Base-by-base conservation (phyloP, 2,113 vertebrate genomes). In the Pseudorasbora parva region DNA sequence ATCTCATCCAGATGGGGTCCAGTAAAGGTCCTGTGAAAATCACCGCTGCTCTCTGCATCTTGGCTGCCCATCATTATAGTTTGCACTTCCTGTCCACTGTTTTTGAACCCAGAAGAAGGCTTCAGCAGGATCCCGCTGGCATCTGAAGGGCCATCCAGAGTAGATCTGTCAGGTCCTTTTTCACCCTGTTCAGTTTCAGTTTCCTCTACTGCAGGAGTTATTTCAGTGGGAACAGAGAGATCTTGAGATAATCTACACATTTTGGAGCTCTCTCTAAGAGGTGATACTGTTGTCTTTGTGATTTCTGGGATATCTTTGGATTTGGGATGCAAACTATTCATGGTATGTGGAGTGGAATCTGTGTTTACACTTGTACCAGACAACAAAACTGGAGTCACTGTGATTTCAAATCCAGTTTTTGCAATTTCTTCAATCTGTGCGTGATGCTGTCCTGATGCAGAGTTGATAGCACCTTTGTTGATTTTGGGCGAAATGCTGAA, bases 1-100 rank as follows among this genome's bases (percentile, higher is more conserved):
- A 88, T 90, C 47, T 54, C 86, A 1, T 1, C 86, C 10, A 33
- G 82, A 57, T 76, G 45, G 2, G 21, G 25, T 49, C 72, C 80
- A 0, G 64, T n/a, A 17, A n/a, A 33, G 10, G 0, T 54, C n/a
- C 74, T 86, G 54, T 87, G 84, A 51, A 90, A 85, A 68, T 85
- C 83, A 4, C 66, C 60, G 56, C 5, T 45, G 10, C 82, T 77
- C 17, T 82, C 82, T n/a, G 81, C 82, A 66, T 25, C 62, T 33
- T 71, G 82, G 69, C 68, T 47, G 76, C 82, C 56, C 15, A 66
- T 66, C 59, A 64, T 45, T 66, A 79, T 8, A 49, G 78, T 79
- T 30, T 79, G 59, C 43, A 25, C 59, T 49, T 79, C 57, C 43
- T n/a, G 43, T 49, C 11, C 5, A 10, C 17, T 64, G 41, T 23